Conservation (phyloP, 2,888 invertebrate genomes). For the Xestia rhomboidea region DNA sequence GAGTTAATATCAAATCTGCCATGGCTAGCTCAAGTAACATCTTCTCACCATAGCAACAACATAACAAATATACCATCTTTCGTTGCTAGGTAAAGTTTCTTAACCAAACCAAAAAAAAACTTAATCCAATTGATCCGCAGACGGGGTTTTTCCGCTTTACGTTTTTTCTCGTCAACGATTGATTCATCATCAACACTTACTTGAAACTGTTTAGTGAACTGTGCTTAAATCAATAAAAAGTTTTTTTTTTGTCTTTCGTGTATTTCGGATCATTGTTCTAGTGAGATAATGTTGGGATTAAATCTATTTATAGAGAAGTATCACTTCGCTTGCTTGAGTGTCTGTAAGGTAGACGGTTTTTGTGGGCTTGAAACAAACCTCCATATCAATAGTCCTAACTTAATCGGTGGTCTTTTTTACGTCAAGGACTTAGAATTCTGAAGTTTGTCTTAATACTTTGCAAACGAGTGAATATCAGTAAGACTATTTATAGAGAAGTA, state of each 20-base stretch:
- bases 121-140: slow-evolving; percentile 12
- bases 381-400: no score
- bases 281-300: not conserved
- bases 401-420: not conserved
- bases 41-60: slow-evolving; percentile 16
- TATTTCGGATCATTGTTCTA: slow-evolving; percentile 5
- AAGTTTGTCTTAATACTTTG: not conserved
- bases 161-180: slow-evolving; percentile 17
- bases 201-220: slow-evolving; percentile 22
- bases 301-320: slow-evolving; percentile 9
- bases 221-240: not conserved
- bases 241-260: not conserved
- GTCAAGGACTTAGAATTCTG: not conserved
- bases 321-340: not conserved
- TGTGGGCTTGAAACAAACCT: not conserved
- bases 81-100: slow-evolving; percentile 12
- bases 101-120: not conserved
- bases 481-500: slow-evolving; percentile 7
- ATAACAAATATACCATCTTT: not conserved
- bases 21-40: not conserved
- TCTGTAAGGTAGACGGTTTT: not conserved
- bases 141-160: not conserved
- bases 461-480: no score
- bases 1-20: not conserved
- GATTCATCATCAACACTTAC: slow-evolving; percentile 23